phyloP scores from a whole-genome alignment of 2,888 invertebrate genomes.

The Beris morrisii region DNA sequence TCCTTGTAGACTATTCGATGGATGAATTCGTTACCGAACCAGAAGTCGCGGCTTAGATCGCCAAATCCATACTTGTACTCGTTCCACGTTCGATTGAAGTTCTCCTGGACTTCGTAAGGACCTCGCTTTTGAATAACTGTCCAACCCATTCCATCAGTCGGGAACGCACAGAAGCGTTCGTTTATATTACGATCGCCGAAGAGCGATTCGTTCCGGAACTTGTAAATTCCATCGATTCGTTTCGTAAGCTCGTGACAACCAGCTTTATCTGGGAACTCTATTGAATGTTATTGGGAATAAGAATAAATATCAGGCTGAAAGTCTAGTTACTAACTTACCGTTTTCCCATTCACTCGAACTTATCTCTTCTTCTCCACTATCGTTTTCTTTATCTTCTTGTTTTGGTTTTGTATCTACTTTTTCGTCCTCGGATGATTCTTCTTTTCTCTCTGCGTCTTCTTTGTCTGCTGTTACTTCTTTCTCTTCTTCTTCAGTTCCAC shows the following conservation, averaged over 20 bases:
- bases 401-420: constrained; percentile 29
- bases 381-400: constrained; percentile 17
- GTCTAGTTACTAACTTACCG: neutral
- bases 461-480: neutral
- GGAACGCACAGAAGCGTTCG: constrained; percentile 58
- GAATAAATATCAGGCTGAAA: neutral
- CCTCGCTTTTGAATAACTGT: constrained; percentile 60
- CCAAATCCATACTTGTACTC: constrained; percentile 64
- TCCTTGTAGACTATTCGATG: constrained; percentile 55
- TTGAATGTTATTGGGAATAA: neutral
- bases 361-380: constrained; percentile 2
- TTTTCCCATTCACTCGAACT: constrained; percentile 1
- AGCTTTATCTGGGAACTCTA: constrained; percentile 46
- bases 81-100: constrained; percentile 61
- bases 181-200: constrained; percentile 52
- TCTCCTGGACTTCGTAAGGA: constrained; percentile 51
- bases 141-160: constrained; percentile 59
- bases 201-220: constrained; percentile 50
- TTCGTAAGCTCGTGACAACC: constrained; percentile 55
- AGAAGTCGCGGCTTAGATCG: constrained; percentile 59
- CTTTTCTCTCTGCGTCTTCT: neutral
- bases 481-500: neutral
- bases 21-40: constrained; percentile 63
- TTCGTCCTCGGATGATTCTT: neutral
- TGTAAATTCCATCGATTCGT: constrained; percentile 56